These are phyloP conservation scores for Drosophila helvetica DNA, from an alignment of 2,888 invertebrate species.

Conservation along the genomic window DNA sequence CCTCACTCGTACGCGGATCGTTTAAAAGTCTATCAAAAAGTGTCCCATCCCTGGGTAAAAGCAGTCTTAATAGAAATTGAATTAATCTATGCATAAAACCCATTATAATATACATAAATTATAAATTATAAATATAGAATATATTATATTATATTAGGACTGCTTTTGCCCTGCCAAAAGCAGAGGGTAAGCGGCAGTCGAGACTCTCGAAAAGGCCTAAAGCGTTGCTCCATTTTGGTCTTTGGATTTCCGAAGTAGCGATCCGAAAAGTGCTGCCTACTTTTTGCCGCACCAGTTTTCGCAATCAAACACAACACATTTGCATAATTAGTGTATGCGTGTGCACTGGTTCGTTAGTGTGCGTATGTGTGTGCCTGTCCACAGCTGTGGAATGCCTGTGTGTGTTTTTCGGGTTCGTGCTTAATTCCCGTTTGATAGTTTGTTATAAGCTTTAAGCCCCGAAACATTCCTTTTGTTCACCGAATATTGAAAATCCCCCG, in stretches of 20 bases:
- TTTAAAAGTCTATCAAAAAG: too few relatives aligned
- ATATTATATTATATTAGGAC: too few relatives aligned
- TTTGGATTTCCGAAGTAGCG: conserved; percentile 52
- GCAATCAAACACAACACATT: conserved; percentile 75
- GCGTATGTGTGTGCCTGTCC: not conserved
- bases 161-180: not conserved
- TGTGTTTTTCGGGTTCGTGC: conserved; percentile 33
- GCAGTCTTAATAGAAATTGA: too few relatives aligned
- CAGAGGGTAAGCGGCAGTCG: not conserved
- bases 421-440: conserved; percentile 78
- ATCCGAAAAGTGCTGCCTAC: conserved; percentile 74
- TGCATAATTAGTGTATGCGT: conserved; percentile 63
- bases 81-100: too few relatives aligned
- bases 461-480: conserved; percentile 24
- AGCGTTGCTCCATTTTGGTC: not conserved
- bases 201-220: not conserved
- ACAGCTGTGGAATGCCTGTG: not conserved
- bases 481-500: conserved; percentile 46
- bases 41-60: too few relatives aligned
- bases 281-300: conserved; percentile 71
- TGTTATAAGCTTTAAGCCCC: conserved; percentile 66
- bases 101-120: too few relatives aligned
- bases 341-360: conserved; percentile 15
- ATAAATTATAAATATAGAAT: too few relatives aligned
- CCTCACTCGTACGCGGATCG: too few relatives aligned